phyloP scores from a whole-genome alignment of 2,888 invertebrate genomes.

The Incurvaria masculella region DNA sequence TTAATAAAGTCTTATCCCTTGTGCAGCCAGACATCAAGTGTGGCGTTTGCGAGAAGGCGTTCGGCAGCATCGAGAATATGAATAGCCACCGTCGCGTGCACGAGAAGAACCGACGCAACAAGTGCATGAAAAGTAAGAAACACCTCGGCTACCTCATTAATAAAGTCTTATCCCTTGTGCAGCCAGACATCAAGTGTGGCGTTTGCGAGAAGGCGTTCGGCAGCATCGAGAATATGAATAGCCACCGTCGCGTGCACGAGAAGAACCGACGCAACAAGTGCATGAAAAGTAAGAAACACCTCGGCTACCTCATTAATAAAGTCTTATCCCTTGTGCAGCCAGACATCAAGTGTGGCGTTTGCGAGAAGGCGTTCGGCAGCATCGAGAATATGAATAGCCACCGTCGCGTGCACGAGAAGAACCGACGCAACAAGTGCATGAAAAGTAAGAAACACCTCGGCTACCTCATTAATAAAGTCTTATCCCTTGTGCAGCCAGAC shows the following conservation, averaged over 20 bases:
- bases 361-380: slow-evolving; percentile 39
- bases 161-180: not conserved
- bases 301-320: slow-evolving; percentile 35
- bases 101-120: slow-evolving; percentile 22
- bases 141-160: slow-evolving; percentile 40
- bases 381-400: slow-evolving; percentile 34
- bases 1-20: not conserved
- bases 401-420: slow-evolving; percentile 28
- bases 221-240: slow-evolving; percentile 30
- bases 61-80: slow-evolving; percentile 32
- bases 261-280: slow-evolving; percentile 30
- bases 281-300: slow-evolving; percentile 41
- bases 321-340: not conserved
- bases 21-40: slow-evolving; percentile 26
- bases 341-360: slow-evolving; percentile 29
- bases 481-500: too few species aligned
- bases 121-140: slow-evolving; percentile 44
- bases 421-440: slow-evolving; percentile 32
- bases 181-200: slow-evolving; percentile 25
- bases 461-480: too few species aligned
- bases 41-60: slow-evolving; percentile 35
- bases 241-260: slow-evolving; percentile 33
- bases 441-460: slow-evolving; percentile 38
- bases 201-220: slow-evolving; percentile 39
- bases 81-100: slow-evolving; percentile 35